phyloP scores from a whole-genome alignment of 2,797 vertebrate species.

The Heterohyrax brucei region DNA sequence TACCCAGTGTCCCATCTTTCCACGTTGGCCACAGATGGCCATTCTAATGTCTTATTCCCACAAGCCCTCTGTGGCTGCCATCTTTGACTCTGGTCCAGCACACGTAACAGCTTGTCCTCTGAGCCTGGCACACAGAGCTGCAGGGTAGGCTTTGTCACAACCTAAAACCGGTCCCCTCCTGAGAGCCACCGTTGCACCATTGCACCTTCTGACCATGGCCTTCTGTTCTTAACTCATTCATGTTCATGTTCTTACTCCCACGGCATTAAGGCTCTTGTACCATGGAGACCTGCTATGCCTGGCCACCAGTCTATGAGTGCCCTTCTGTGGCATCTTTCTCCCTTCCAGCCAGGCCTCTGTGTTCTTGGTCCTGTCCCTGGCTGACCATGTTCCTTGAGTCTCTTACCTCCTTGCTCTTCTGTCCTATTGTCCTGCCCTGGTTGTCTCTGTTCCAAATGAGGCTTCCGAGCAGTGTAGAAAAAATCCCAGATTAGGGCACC shows the following conservation, averaged over 20 bases:
- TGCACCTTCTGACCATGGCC: accelerated
- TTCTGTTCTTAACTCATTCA: neutral
- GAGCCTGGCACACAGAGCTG: too few species aligned
- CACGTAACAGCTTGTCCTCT: neutral
- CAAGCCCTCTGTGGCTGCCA: neutral
- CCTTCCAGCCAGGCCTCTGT: neutral
- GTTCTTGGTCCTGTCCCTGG: too few species aligned
- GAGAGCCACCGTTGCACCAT: neutral
- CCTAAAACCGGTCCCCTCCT: neutral
- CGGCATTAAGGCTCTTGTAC: too few species aligned
- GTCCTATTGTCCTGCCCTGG: too few species aligned
- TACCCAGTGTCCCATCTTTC: neutral
- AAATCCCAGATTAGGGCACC: neutral
- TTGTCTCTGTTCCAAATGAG: neutral
- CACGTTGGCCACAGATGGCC: neutral
- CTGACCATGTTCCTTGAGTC: neutral
- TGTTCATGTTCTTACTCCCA: neutral
- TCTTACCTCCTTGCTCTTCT: neutral
- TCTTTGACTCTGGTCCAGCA: accelerated
- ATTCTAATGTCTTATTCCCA: neutral
- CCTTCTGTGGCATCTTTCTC: neutral
- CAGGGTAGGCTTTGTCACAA: neutral
- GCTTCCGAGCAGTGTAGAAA: neutral
- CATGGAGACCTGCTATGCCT: neutral
- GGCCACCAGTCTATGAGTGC: accelerated